Evolutionary conservation across 2,113 vertebrate genomes (phyloP).

Genomic region (Charina bottae): DNA sequence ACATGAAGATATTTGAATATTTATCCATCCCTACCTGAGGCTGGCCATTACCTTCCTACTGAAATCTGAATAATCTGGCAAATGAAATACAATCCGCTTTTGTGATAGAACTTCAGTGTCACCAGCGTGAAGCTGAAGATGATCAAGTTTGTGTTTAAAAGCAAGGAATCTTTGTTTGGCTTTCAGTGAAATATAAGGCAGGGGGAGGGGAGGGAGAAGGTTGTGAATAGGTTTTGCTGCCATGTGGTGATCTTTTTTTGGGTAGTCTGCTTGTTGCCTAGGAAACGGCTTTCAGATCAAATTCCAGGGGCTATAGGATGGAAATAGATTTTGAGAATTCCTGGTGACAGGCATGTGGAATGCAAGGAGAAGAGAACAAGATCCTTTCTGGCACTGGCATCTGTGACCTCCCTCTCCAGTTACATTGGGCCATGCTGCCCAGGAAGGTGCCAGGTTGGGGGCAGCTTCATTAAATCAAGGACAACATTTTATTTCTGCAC

Average conservation of each 20-base stretch:
- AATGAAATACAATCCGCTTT: not conserved
- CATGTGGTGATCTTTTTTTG: conserved; percentile 23
- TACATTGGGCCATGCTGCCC: not conserved
- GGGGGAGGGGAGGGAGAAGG: not conserved
- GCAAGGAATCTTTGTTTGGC: conserved; percentile 5
- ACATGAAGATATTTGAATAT: not conserved
- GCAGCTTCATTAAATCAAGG: not conserved
- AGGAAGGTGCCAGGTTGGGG: not conserved
- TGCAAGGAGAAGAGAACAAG: conserved; percentile 8
- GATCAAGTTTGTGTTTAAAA: not conserved
- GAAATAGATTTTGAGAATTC: conserved; percentile 39
- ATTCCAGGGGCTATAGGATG: not conserved
- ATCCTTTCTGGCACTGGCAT: not conserved
- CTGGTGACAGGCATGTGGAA: not conserved
- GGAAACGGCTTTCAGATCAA: conserved; percentile 55
- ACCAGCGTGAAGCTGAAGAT: not conserved
- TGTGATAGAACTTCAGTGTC: not conserved
- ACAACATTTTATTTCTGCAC: not conserved
- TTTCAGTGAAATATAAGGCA: conserved; percentile 18
- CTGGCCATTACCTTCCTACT: not conserved
- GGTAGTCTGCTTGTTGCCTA: conserved; percentile 54
- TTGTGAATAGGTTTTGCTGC: conserved; percentile 15
- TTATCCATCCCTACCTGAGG: not conserved
- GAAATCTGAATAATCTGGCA: not conserved
- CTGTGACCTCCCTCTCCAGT: not conserved